These are phyloP conservation scores for Eulemur rubriventer DNA, from an alignment of 2,797 vertebrate species.

Conservation along the genomic window DNA sequence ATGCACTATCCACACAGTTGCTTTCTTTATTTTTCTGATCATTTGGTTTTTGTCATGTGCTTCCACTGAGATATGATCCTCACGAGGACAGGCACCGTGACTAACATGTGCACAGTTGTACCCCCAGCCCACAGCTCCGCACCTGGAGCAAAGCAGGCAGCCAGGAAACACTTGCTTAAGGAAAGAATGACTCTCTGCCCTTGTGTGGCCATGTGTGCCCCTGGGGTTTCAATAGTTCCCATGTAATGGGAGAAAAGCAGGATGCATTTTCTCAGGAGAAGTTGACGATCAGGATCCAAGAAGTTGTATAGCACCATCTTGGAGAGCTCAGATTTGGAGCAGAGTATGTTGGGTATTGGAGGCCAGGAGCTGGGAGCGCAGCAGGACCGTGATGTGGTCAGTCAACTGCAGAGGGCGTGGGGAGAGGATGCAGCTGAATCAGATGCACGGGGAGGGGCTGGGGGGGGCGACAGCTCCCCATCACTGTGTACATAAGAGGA, in stretches of 20 bases:
- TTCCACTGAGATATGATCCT: not conserved
- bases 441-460: accelerated
- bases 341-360: not conserved
- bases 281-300: not conserved
- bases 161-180: not conserved
- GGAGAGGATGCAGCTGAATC: not conserved
- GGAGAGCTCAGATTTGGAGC: not conserved
- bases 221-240: not conserved
- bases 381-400: not conserved
- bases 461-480: not conserved
- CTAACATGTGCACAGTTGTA: not conserved
- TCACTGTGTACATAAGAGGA: not conserved
- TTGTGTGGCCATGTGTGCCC: not conserved
- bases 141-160: not conserved
- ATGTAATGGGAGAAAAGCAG: not conserved
- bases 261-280: not conserved
- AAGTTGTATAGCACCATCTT: accelerated
- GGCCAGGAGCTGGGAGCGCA: not conserved
- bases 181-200: not conserved
- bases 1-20: too few species aligned
- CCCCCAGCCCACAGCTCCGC: not conserved
- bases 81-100: not conserved
- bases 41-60: not conserved
- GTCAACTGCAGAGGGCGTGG: accelerated
- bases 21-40: not conserved